These are phyloP conservation scores for Epiblema foenella DNA, from an alignment of 2,888 invertebrate species.

Conservation along the genomic window DNA sequence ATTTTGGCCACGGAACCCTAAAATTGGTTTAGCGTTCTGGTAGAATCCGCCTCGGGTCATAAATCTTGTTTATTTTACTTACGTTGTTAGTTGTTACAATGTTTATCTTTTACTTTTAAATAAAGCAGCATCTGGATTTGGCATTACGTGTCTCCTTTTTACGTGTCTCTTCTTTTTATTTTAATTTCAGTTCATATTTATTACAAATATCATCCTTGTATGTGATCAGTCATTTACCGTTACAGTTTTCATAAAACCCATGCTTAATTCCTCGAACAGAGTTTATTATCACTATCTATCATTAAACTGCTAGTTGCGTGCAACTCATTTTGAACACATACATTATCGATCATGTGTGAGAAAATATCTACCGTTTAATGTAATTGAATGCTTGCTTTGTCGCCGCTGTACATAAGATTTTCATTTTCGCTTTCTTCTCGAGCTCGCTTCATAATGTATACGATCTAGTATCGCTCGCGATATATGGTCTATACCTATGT, in stretches of 20 bases:
- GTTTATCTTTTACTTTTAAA: not conserved
- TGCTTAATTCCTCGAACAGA: not conserved
- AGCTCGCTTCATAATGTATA: slow-evolving; percentile 25
- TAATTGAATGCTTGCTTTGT: slow-evolving; percentile 29
- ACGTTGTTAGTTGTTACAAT: not conserved
- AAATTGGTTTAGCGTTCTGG: not conserved
- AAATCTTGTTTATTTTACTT: slow-evolving; percentile 6
- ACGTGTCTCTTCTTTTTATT: not conserved
- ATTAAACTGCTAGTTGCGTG: slow-evolving; percentile 14
- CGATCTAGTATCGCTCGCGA: too few species aligned
- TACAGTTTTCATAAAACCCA: too few species aligned
- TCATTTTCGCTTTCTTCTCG: slow-evolving; percentile 35
- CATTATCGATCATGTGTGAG: slow-evolving; percentile 34
- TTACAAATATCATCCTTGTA: too few species aligned
- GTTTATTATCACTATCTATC: slow-evolving; percentile 14
- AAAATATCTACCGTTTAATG: slow-evolving; percentile 33
- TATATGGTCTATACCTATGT: too few species aligned
- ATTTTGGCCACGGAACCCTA: too few species aligned
- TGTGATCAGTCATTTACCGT: too few species aligned
- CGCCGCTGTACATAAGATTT: slow-evolving; percentile 10
- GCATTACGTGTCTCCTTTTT: not conserved
- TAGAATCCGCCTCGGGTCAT: not conserved
- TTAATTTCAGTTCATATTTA: not conserved
- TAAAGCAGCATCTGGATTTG: not conserved
- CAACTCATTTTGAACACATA: slow-evolving; percentile 13